Evolutionary conservation across 2,888 invertebrate genomes (phyloP).

Genomic region (Aricia artaxerxes): DNA sequence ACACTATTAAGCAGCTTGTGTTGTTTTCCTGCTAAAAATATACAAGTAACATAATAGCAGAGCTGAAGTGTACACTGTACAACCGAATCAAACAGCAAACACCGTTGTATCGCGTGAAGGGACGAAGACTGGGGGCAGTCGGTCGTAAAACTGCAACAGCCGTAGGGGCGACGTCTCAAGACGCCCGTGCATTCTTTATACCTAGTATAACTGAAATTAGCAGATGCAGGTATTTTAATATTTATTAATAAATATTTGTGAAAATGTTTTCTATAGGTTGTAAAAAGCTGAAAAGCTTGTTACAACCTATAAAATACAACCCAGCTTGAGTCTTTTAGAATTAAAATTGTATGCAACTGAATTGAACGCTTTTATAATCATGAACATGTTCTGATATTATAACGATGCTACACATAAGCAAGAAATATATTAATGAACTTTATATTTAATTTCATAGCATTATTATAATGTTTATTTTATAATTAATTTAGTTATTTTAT

Average conservation of each 20-base stretch:
- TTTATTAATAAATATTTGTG: no score
- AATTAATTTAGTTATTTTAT: no score
- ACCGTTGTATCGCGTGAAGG: conserved; percentile 54
- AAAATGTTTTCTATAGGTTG: no score
- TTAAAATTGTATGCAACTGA: no score
- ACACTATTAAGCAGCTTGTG: not conserved
- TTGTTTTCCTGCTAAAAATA: not conserved
- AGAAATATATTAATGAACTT: no score
- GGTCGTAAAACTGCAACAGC: conserved; percentile 76
- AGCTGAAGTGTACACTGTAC: not conserved
- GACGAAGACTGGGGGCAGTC: conserved; percentile 58
- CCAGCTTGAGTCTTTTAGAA: not conserved
- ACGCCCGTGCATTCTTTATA: conserved; percentile 73
- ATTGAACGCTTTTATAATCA: no score
- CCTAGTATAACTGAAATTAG: conserved; percentile 47
- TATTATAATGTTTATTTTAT: no score
- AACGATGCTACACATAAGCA: no score
- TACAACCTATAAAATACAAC: no score
- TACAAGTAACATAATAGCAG: not conserved
- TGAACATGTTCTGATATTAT: no score
- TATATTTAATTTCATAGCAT: no score
- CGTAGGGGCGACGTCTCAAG: conserved; percentile 75
- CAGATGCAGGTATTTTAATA: conserved; percentile 34
- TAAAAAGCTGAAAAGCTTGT: not conserved
- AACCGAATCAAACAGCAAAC: conserved; percentile 25